Evolutionary conservation across 2,888 invertebrate genomes (phyloP).

Genomic region (Xestia sexstrigata): DNA sequence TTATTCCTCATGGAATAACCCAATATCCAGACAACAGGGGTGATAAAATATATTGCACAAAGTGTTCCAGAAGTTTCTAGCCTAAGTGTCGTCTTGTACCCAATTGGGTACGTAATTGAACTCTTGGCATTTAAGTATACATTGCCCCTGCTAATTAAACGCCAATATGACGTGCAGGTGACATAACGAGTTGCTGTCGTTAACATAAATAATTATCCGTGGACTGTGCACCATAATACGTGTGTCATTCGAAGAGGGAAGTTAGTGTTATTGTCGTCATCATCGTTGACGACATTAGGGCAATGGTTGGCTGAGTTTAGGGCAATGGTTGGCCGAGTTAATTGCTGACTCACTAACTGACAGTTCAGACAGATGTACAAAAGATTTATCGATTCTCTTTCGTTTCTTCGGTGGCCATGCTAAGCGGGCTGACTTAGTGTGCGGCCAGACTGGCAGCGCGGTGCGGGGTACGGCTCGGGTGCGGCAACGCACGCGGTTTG

Average conservation of each 20-base stretch:
- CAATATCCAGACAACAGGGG: not conserved
- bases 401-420: too few species aligned
- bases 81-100: not conserved
- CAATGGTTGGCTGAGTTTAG: not conserved
- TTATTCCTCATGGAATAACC: not conserved
- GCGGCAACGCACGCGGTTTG: too few species aligned
- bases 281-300: not conserved
- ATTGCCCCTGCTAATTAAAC: conserved; percentile 3
- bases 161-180: conserved; percentile 7
- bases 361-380: too few species aligned
- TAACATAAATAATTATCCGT: conserved; percentile 23
- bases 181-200: conserved; percentile 16
- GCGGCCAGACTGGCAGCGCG: too few species aligned
- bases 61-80: not conserved
- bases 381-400: too few species aligned
- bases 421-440: too few species aligned
- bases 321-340: too few species aligned
- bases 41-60: not conserved
- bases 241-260: conserved; percentile 4
- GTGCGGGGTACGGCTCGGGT: too few species aligned
- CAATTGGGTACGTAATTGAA: conserved; percentile 3
- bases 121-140: conserved; percentile 18
- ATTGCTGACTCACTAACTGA: too few species aligned
- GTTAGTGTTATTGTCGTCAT: conserved; percentile 1
- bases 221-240: not conserved